Conservation (phyloP, 1,140 invertebrate species). For the Drosophila azteca region DNA sequence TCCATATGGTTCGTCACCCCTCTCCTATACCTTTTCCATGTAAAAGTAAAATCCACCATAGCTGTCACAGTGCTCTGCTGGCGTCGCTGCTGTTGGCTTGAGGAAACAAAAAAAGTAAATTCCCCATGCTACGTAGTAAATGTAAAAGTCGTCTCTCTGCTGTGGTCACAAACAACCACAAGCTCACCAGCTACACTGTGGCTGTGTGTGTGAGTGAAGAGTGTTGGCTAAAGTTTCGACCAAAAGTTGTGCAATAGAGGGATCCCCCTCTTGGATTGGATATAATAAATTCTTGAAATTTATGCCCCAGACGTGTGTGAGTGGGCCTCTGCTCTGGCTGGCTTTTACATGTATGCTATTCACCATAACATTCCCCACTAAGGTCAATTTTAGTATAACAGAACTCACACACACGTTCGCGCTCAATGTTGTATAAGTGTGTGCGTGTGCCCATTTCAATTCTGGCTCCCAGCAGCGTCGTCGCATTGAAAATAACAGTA, state of each 20-base stretch:
- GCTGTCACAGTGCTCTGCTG: constrained; percentile 28
- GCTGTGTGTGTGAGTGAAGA: constrained; percentile 16
- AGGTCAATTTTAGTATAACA: constrained; percentile 60
- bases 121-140: constrained; percentile 62
- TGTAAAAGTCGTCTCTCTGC: constrained; percentile 45
- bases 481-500: constrained; percentile 65
- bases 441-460: constrained; percentile 52
- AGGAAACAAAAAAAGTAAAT: constrained; percentile 31
- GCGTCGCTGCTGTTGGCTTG: background rate
- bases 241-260: constrained; percentile 32
- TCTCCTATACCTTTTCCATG: background rate
- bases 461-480: constrained; percentile 33
- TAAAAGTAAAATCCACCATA: constrained; percentile 29
- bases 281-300: constrained; percentile 40
- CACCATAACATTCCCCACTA: constrained; percentile 40
- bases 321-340: background rate
- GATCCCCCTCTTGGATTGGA: constrained; percentile 5
- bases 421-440: constrained; percentile 2
- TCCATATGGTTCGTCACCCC: constrained; percentile 19
- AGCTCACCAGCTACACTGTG: constrained; percentile 10
- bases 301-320: constrained; percentile 13
- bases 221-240: constrained; percentile 18
- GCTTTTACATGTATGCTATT: constrained; percentile 11
- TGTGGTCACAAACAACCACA: constrained; percentile 5
- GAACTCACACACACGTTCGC: constrained; percentile 15